phyloP scores from a whole-genome alignment of 2,113 vertebrate species.

The Strix aluco region DNA sequence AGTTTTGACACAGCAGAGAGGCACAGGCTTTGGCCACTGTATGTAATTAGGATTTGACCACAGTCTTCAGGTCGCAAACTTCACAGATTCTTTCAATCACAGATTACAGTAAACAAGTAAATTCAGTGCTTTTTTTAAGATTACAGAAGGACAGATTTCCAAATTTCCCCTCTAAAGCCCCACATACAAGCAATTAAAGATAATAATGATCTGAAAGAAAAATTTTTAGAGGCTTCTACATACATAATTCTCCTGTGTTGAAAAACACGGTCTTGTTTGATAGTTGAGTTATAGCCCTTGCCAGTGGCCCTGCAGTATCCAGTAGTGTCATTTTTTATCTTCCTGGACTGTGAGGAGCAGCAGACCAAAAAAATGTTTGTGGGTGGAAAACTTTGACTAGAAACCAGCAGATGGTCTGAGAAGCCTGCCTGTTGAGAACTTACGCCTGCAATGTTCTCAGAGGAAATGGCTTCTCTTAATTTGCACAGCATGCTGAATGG shows the following conservation, averaged over 20 bases:
- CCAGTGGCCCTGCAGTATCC: not conserved
- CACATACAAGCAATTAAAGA: not conserved
- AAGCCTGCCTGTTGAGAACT: not conserved
- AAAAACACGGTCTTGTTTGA: not conserved
- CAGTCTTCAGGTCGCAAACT: not conserved
- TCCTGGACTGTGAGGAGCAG: not conserved
- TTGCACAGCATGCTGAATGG: not conserved
- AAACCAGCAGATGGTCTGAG: not conserved
- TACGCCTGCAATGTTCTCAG: not conserved
- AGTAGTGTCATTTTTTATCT: not conserved
- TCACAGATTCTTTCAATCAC: slow-evolving; percentile 12
- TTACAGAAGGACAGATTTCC: not conserved
- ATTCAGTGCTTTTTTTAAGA: not conserved
- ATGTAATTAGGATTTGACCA: not conserved
- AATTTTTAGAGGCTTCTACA: not conserved
- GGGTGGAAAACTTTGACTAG: not conserved
- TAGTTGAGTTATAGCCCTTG: not conserved
- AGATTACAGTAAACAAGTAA: not conserved
- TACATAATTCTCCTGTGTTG: not conserved
- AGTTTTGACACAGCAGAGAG: not conserved
- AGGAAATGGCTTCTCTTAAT: not conserved
- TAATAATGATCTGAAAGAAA: not conserved
- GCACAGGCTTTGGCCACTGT: not conserved
- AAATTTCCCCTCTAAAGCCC: not conserved
- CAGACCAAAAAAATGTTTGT: not conserved